These are phyloP conservation scores for Phalacrocorax aristotelis DNA, from an alignment of 2,113 vertebrate genomes.

Conservation along the genomic window DNA sequence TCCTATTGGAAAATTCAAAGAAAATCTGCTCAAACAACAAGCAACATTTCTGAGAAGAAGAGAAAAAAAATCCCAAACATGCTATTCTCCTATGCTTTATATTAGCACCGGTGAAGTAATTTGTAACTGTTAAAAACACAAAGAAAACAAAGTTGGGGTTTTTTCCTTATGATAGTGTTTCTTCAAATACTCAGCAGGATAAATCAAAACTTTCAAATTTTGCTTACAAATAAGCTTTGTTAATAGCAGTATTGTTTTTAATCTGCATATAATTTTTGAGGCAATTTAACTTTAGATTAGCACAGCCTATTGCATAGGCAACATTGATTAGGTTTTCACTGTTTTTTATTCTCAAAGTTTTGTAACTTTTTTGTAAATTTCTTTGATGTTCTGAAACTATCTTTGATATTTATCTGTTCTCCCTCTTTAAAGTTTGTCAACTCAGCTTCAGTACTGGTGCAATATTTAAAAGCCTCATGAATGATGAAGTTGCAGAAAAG, in stretches of 20 bases:
- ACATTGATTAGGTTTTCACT: background rate
- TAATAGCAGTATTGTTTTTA: slow-evolving; percentile 4
- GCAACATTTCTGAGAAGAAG: background rate
- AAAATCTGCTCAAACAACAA: slow-evolving; percentile 1
- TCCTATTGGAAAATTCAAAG: slow-evolving; percentile 15
- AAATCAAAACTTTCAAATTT: slow-evolving; percentile 43
- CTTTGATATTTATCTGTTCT: slow-evolving; percentile 6
- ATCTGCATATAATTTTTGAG: slow-evolving; percentile 30
- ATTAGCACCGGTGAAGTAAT: slow-evolving; percentile 27
- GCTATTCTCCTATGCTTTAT: slow-evolving; percentile 25
- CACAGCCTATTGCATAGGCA: background rate
- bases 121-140: slow-evolving; percentile 40
- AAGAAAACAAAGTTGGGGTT: slow-evolving; percentile 41
- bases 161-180: slow-evolving; percentile 7
- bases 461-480: background rate
- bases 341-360: background rate
- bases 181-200: slow-evolving; percentile 24
- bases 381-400: slow-evolving; percentile 10
- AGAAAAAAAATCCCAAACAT: slow-evolving; percentile 8
- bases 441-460: background rate
- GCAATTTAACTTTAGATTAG: slow-evolving; percentile 26
- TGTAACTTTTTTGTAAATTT: background rate
- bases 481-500: background rate
- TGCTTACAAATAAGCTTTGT: slow-evolving; percentile 50
- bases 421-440: background rate